Evolutionary conservation across 2,797 vertebrate genomes (phyloP), one percentile per base, ranked within the genome.

Genomic region (Petrocephalus schoutedeni): DNA sequence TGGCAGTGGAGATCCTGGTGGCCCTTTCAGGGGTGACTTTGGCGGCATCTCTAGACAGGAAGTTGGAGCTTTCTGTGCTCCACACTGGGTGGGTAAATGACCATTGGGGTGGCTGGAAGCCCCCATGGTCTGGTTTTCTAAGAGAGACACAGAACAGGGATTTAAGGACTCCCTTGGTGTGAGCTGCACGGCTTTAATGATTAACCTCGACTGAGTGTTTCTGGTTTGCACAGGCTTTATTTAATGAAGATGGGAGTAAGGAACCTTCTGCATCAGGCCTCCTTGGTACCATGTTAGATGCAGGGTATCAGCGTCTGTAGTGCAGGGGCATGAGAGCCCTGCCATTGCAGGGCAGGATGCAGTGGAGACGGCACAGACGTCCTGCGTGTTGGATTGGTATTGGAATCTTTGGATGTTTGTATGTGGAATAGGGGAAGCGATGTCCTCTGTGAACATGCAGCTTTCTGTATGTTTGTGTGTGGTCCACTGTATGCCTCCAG

Each of bases 221-320:
- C 90, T 89, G 49, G 53, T 90, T 89, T 89, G 49, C 85, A 53
- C 67, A 87, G 51, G 56, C 32, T 90, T 89, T 41, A 89, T 89
- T 88, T 88, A 89, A 41, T 88, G 77, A 9, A 54, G 86, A 80
- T 57, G 85, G 86, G 85, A 32, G 54, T 71, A 49, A n/a, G 19
- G 12, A 23, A 14, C 21, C 2, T 77, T 36, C 8, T 16, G 36
- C 49, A 8, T 41, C 21, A 23, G 14, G 53, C 54, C 0, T 0
- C 9, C 56, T 71, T 71, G 51, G 61, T 61, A 2, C 28, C 28
- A 28, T 28, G 28, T 28, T 28, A 28, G 28, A 28, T 28, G 28
- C 28, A 28, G 28, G 28, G 28, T 28, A 28, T 28, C 28, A 28
- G 28, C 28, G 28, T 28, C 28, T 28, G 28, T 28, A 28, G 32